Percentiles rank a stretch among this genome's conserved stretches.
phyloP scores from a whole-genome alignment of 2,888 invertebrate species.

The Amphipyra berbera region DNA sequence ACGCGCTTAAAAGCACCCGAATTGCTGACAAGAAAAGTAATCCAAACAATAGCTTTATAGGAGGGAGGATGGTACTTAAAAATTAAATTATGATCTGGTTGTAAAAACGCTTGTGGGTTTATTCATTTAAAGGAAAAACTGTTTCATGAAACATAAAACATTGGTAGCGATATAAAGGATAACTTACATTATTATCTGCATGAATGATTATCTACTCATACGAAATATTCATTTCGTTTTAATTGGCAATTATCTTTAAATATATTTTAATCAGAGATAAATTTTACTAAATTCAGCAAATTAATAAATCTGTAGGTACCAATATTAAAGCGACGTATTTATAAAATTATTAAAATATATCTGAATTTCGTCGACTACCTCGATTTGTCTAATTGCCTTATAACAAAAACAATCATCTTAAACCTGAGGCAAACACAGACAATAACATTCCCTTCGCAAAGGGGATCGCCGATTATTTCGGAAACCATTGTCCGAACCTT shows the following conservation, averaged over 20 bases:
- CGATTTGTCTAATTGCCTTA: conserved; percentile 48
- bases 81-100: conserved; percentile 27
- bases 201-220: conserved; percentile 1
- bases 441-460: conserved; percentile 66
- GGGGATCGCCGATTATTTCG: conserved; percentile 73
- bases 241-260: not conserved
- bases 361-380: conserved; percentile 17
- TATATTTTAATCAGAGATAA: not conserved
- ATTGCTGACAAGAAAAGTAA: conserved; percentile 45
- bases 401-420: conserved; percentile 67
- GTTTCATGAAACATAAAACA: not conserved
- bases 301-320: too few species aligned
- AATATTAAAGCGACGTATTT: too few species aligned
- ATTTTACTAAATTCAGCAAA: too few species aligned
- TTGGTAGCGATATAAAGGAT: not conserved
- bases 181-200: not conserved
- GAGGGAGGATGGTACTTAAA: conserved; percentile 19
- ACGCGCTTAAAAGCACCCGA: conserved; percentile 35
- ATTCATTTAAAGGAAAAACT: conserved; percentile 14
- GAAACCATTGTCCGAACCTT: conserved; percentile 71
- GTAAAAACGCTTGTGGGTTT: conserved; percentile 8
- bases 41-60: conserved; percentile 36
- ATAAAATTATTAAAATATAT: conserved; percentile 7
- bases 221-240: not conserved
- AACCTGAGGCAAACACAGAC: conserved; percentile 67